Evolutionary conservation across 1,140 invertebrate species (phyloP).

Genomic region (Dendrolimus punctatus): DNA sequence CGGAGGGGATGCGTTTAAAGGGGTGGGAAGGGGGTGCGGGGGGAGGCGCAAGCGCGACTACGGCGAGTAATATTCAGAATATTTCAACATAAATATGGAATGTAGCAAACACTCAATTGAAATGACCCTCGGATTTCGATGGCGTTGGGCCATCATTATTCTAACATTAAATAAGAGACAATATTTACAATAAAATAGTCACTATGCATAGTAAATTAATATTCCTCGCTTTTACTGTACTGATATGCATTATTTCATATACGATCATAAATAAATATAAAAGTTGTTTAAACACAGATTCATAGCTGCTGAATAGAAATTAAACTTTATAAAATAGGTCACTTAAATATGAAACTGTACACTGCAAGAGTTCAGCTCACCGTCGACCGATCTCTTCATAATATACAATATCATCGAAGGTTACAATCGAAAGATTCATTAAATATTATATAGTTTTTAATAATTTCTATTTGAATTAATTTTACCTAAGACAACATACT

Average conservation of each 20-base stretch:
- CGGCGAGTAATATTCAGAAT: constrained; percentile 40
- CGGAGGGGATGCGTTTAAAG: no score
- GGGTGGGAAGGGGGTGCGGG: neutral
- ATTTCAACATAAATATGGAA: constrained; percentile 72
- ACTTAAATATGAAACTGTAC: constrained; percentile 62
- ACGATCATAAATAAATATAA: constrained; percentile 63
- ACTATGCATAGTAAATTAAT: constrained; percentile 68
- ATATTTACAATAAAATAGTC: constrained; percentile 70
- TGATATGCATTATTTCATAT: constrained; percentile 64
- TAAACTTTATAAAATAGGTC: constrained; percentile 58
- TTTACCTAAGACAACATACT: constrained; percentile 69
- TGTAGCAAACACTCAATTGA: constrained; percentile 69
- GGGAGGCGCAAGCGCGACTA: neutral
- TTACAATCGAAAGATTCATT: constrained; percentile 64
- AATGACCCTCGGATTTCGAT: constrained; percentile 51
- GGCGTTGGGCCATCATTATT: constrained; percentile 55
- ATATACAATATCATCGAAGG: constrained; percentile 65
- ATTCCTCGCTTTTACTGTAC: constrained; percentile 59
- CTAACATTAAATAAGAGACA: constrained; percentile 67
- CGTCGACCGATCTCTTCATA: constrained; percentile 54
- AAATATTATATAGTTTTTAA: constrained; percentile 66
- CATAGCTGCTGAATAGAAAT: constrained; percentile 64
- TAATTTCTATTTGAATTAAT: constrained; percentile 69
- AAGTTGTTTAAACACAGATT: constrained; percentile 70
- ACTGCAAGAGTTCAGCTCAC: constrained; percentile 57